A percentile compares a stretch with the other conserved stretches of the same genome.
These are phyloP conservation scores for Nesogale talazaci DNA, from an alignment of 2,113 vertebrate species.

Conservation along the genomic window DNA sequence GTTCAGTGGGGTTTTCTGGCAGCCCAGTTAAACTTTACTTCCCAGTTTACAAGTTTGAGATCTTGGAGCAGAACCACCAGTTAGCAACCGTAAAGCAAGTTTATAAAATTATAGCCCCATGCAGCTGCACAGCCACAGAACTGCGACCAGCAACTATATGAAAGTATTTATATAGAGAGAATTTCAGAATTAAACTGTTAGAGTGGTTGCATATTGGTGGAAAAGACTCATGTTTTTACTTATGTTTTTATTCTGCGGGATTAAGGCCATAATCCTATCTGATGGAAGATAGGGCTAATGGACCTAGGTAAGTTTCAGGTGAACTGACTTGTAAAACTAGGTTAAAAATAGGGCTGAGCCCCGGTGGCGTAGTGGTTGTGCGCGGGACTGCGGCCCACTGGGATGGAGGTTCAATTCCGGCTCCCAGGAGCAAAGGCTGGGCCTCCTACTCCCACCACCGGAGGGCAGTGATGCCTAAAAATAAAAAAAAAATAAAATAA, in stretches of 20 bases:
- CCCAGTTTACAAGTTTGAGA: conserved; percentile 40
- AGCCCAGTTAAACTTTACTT: conserved; percentile 81
- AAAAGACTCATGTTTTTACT: conserved; percentile 78
- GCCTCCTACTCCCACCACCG: too few species aligned
- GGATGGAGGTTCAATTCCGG: too few species aligned
- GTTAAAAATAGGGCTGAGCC: too few species aligned
- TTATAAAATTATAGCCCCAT: conserved; percentile 74
- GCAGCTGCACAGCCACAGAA: conserved; percentile 50
- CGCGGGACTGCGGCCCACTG: too few species aligned
- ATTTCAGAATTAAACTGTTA: conserved; percentile 70
- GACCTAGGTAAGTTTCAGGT: conserved; percentile 81
- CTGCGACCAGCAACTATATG: conserved; percentile 67
- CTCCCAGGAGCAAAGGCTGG: too few species aligned
- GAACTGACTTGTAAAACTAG: conserved; percentile 85
- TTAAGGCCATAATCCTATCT: conserved; percentile 84
- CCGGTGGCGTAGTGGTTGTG: too few species aligned
- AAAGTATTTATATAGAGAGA: conserved; percentile 59
- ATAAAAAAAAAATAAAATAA: conserved; percentile 80
- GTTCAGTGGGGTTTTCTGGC: conserved; percentile 95
- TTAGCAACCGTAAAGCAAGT: conserved; percentile 60
- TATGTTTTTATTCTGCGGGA: conserved; percentile 81
- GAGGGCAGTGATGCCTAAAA: too few species aligned
- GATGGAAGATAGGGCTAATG: conserved; percentile 86
- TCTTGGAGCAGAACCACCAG: neutral
- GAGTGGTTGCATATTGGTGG: conserved; percentile 73